Evolutionary conservation across 2,888 invertebrate genomes (phyloP), one percentile per base, ranked within the genome.

Genomic region (Dugesia japonica): DNA sequence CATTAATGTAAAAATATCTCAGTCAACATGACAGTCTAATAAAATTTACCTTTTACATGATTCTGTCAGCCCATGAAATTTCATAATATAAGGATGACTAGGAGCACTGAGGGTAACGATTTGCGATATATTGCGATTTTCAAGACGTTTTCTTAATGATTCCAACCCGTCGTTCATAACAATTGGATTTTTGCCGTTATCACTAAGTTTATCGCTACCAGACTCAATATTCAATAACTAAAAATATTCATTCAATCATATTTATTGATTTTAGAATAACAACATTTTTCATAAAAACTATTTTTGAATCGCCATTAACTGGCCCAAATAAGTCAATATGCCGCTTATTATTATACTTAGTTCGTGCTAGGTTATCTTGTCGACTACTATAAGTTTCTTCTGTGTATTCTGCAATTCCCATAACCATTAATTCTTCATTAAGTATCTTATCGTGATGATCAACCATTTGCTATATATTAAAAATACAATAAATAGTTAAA

Each of bases 401-500:
- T 4, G 56, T n/a, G n/a, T 56, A 56, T 56, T 56, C 56, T 9
- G 56, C 56, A 13, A 56, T 56, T 56, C 56, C 56, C 56, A 56
- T 56, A n/a, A 56, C 56, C 56, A 56, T 56, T 56, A 56, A 56
- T 56, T 56, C 56, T 56, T 56, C 56, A 56, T 56, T 56, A 9
- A 56, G 23, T 13, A 56, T 56, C 23, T 56, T 56, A n/a, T 56
- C 56, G 1, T 56, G 56, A 23, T 56, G 56, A 23, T 56, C 56
- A n/a, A 56, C 56, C 56, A 56, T 56, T 56, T 56, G 56, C 56
- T 56, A 56, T 4, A 31, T n/a, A n/a, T n/a, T n/a, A n/a, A n/a
- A n/a, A n/a, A n/a, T n/a, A n/a, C n/a, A n/a, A n/a, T n/a, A n/a
- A n/a, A n/a, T n/a, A n/a, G n/a, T n/a, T n/a, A n/a, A n/a, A n/a